A percentile compares a stretch with the other conserved stretches of the same genome.
Conservation (phyloP, 92 coral and sea anemone genomes). For the Siderastrea siderea region DNA sequence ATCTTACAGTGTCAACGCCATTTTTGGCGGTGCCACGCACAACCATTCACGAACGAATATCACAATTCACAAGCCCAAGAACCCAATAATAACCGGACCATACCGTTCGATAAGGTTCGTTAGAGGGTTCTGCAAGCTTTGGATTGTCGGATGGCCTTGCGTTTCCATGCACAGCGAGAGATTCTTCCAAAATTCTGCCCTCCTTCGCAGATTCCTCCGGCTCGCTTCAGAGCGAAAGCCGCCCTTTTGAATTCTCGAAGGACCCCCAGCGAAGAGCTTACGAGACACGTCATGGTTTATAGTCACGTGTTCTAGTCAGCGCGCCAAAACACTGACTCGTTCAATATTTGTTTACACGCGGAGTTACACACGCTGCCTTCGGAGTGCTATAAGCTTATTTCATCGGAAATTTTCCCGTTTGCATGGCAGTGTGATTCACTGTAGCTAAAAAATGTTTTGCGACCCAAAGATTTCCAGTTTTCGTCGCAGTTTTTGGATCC, state of each 20-base stretch:
- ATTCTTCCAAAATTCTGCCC: conserved; percentile 83
- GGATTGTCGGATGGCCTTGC: conserved; percentile 99
- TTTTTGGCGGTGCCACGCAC: conserved; percentile 93
- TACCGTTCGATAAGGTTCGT: conserved; percentile 94
- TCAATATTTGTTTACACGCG: conserved; percentile 23
- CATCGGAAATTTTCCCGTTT: not conserved
- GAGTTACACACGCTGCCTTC: not conserved
- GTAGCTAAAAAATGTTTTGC: too few relatives aligned
- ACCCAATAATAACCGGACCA: conserved; percentile 92
- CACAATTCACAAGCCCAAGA: conserved; percentile 70
- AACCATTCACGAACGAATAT: conserved; percentile 82
- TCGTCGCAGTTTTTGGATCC: too few relatives aligned
- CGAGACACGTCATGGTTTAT: conserved; percentile 88
- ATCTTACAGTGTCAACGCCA: conserved; percentile 90
- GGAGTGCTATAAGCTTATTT: not conserved
- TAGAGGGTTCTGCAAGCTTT: conserved; percentile 95
- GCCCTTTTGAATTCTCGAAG: conserved; percentile 97
- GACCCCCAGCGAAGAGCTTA: conserved; percentile 99
- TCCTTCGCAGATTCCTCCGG: conserved; percentile 84
- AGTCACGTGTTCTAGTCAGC: conserved; percentile 84
- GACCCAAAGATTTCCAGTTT: too few relatives aligned
- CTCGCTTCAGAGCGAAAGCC: conserved; percentile 97
- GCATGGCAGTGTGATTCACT: too few relatives aligned
- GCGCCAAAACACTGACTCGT: conserved; percentile 92
- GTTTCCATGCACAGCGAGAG: conserved; percentile 99